Evolutionary conservation across 2,113 vertebrate species (phyloP), one percentile per base, ranked within the genome.

Genomic region (Uropsilus gracilis): DNA sequence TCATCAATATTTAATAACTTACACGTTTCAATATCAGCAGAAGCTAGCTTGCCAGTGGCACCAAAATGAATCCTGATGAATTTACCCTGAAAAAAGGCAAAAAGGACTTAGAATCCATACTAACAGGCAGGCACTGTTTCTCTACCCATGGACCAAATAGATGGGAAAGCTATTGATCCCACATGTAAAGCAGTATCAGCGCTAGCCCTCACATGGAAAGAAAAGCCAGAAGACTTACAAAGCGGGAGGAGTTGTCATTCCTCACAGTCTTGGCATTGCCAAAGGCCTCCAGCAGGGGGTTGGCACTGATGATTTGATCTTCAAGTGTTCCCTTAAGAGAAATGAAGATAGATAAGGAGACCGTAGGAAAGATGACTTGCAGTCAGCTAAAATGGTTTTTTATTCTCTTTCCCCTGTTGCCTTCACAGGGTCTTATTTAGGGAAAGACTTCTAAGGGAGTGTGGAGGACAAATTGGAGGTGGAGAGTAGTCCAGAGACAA

Each of bases 21-120:
- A 99, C 99, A 99, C 39, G 99, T 99, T 98, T 99, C 99, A 96
- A 99, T 99, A 95, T 99, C 99, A 97, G 99, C 99, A 80, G 99
- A 99, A 84, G 99, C 98, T 89, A 99, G 95, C 96, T 99, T 99
- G 20, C 99, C 99, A 3, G 99, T 98, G 64, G 98, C 96, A 18
- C 99, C 99, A 97, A 99, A 99, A 94, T 99, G 99, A 96, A 99
- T 99, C 95, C 99, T 98, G 97, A 99, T 99, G 93, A 99, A 99
- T 98, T 99, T 99, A 88, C 99, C 99, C 99, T 99, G 94, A 92
- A 94, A 88, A 90, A 86, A 44, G 4, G 77, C 95, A 96, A 95
- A 26, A 77, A 71, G 7, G 4, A 28, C 3, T 84, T 72, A 57
- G 68, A 84, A 30, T 57, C 53, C 24, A 42, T 53, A 85, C 87